Percentiles rank a stretch among this genome's conserved stretches.
Conservation (phyloP, 1,140 invertebrate genomes). For the Papilio helenus region DNA sequence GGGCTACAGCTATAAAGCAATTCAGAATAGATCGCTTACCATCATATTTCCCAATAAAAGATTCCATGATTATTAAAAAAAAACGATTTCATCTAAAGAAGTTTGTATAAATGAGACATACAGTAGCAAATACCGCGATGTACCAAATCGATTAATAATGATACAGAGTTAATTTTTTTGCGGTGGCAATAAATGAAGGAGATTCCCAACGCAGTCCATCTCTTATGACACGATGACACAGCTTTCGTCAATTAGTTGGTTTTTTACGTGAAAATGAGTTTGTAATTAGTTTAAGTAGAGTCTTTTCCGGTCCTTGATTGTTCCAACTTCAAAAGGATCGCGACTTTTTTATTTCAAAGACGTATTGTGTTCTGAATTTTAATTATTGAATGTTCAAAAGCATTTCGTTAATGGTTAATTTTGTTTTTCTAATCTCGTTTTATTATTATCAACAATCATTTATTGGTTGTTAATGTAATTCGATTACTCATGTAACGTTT, state of each 20-base stretch:
- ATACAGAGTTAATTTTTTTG: slow-evolving; percentile 54
- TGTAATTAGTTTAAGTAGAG: slow-evolving; percentile 65
- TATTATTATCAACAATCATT: background rate
- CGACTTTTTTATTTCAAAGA: slow-evolving; percentile 44
- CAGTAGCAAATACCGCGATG: slow-evolving; percentile 11
- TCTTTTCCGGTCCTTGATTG: slow-evolving; percentile 69
- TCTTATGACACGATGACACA: slow-evolving; percentile 70
- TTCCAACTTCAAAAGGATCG: slow-evolving; percentile 48
- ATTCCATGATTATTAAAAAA: too few species aligned
- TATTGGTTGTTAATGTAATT: background rate
- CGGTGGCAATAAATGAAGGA: slow-evolving; percentile 48
- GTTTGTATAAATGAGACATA: slow-evolving; percentile 25
- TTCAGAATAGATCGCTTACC: too few species aligned
- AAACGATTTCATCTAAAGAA: background rate
- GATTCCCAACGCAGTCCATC: slow-evolving; percentile 60
- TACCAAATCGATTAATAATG: slow-evolving; percentile 60
- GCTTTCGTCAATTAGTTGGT: slow-evolving; percentile 69
- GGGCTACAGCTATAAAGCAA: too few species aligned
- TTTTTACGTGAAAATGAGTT: slow-evolving; percentile 67
- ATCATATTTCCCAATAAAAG: too few species aligned
- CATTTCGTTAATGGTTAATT: slow-evolving; percentile 24
- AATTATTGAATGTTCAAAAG: slow-evolving; percentile 8
- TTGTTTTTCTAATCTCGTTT: slow-evolving; percentile 12
- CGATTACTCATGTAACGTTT: background rate
- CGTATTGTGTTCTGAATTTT: slow-evolving; percentile 44